Conservation (phyloP, 1,140 invertebrate genomes). For the Bombus waltoni region DNA sequence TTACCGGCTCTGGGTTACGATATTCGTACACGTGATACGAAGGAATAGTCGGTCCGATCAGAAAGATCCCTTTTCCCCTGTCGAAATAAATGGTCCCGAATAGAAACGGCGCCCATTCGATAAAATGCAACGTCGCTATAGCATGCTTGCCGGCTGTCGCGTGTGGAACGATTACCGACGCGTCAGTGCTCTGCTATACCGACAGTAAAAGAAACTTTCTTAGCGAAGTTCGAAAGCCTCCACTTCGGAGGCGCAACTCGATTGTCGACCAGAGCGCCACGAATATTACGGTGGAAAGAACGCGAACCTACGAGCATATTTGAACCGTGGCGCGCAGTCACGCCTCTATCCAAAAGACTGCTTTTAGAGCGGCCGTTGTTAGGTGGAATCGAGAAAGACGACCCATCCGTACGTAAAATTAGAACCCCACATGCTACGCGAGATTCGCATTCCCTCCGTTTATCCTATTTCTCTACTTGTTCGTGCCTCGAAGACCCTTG, state of each 20-base stretch:
- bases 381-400: constrained; percentile 48
- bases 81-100: background rate
- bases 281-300: constrained; percentile 20
- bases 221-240: background rate
- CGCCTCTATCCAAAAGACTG: constrained; percentile 32
- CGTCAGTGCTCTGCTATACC: constrained; percentile 33
- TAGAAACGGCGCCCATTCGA: background rate
- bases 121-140: background rate
- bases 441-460: constrained; percentile 59
- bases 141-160: background rate
- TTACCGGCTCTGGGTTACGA: too few relatives aligned
- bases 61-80: background rate
- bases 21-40: background rate
- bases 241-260: constrained; percentile 38
- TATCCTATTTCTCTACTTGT: constrained; percentile 46
- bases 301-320: constrained; percentile 32
- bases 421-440: constrained; percentile 54
- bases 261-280: background rate
- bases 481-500: background rate
- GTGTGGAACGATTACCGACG: background rate
- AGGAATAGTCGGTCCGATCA: background rate
- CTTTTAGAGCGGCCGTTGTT: constrained; percentile 61
- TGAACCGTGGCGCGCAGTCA: constrained; percentile 49
- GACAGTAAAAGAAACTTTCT: constrained; percentile 27
- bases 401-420: constrained; percentile 58